A percentile compares a stretch with the other conserved stretches of the same genome.
phyloP scores from a whole-genome alignment of 2,888 invertebrate genomes.

The Cyclophora albipunctata region DNA sequence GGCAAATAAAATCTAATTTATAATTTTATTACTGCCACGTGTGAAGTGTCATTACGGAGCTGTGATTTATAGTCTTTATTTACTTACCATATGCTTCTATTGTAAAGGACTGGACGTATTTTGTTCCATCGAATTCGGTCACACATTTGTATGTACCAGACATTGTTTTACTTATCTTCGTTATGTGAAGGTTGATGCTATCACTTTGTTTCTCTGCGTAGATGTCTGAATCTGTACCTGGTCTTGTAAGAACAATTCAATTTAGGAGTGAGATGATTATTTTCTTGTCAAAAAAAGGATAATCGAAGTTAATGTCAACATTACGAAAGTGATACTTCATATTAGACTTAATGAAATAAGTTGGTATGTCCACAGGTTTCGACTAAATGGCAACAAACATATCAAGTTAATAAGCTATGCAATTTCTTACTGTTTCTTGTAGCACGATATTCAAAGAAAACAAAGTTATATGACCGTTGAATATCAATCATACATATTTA shows the following conservation, averaged over 20 bases:
- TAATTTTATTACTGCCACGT: too few relatives aligned
- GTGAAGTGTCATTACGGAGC: too few relatives aligned
- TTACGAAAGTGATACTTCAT: not conserved
- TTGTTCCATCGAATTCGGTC: conserved; percentile 31
- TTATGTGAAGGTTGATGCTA: conserved; percentile 41
- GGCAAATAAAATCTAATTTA: too few relatives aligned
- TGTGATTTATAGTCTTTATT: conserved; percentile 4
- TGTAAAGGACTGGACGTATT: conserved; percentile 29
- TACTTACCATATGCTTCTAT: conserved; percentile 50
- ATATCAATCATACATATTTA: too few relatives aligned
- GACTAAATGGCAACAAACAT: too few relatives aligned
- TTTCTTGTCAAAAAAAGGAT: not conserved
- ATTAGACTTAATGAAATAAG: too few relatives aligned
- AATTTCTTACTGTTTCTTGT: too few relatives aligned
- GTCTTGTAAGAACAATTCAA: conserved; percentile 61
- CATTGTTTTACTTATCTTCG: conserved; percentile 39
- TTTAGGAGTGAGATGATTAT: conserved; percentile 33
- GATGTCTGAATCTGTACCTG: conserved; percentile 53
- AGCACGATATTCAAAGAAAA: too few relatives aligned
- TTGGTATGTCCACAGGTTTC: too few relatives aligned
- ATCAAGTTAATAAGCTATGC: too few relatives aligned
- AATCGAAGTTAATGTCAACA: too few relatives aligned
- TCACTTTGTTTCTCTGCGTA: conserved; percentile 39
- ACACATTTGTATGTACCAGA: conserved; percentile 52
- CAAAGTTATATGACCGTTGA: too few relatives aligned